These are phyloP conservation scores for Conomelus anceps DNA, from an alignment of 2,888 invertebrate species.

Conservation along the genomic window DNA sequence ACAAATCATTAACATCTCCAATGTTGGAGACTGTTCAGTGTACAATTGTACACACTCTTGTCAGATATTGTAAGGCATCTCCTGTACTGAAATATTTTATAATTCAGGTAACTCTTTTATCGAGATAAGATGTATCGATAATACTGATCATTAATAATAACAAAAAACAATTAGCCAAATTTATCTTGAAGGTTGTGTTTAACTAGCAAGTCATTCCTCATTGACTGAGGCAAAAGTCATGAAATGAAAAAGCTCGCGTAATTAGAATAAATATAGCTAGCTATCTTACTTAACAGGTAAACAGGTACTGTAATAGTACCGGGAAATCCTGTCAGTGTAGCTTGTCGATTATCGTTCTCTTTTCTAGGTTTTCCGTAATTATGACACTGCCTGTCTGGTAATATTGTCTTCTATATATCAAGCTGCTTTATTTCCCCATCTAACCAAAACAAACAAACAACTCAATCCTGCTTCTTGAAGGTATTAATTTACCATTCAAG, in stretches of 20 bases:
- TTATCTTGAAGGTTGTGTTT: neutral
- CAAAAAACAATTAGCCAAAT: neutral
- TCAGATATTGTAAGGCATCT: no score
- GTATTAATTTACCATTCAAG: no score
- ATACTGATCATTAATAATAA: neutral
- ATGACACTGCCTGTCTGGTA: neutral
- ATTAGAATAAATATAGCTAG: neutral
- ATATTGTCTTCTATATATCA: neutral
- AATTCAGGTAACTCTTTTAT: no score
- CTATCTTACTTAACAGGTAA: neutral
- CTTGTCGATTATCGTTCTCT: neutral
- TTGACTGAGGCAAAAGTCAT: neutral
- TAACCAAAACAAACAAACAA: neutral
- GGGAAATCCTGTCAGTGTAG: neutral
- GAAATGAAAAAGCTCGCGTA: neutral
- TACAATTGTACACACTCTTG: no score
- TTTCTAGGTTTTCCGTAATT: neutral
- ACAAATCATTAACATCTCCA: no score
- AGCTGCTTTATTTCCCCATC: neutral
- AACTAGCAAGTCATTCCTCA: neutral
- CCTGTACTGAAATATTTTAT: no score
- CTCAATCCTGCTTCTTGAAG: neutral
- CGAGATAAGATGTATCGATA: no score
- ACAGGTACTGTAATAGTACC: neutral
- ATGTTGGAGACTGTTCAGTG: no score